These are phyloP conservation scores for Chromis chromis DNA, from an alignment of 2,797 vertebrate genomes.

Conservation along the genomic window DNA sequence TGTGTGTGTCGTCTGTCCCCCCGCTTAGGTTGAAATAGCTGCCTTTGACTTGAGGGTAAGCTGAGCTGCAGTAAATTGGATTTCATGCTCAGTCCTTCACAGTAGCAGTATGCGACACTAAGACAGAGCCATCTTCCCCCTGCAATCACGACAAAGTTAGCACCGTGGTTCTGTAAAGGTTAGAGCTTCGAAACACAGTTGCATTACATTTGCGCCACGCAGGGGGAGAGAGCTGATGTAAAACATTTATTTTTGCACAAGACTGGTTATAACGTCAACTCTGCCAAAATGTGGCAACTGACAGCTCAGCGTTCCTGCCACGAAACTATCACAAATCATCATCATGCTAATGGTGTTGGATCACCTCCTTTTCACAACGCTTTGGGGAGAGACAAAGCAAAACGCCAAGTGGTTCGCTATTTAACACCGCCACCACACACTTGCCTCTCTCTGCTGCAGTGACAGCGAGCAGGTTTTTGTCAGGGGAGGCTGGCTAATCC, in stretches of 20 bases:
- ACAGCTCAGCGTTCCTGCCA: slow-evolving; percentile 36
- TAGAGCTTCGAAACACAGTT: slow-evolving; percentile 31
- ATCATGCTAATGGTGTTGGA: slow-evolving; percentile 23
- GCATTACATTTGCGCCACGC: slow-evolving; percentile 9
- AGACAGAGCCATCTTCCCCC: slow-evolving; percentile 63
- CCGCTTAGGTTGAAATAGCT: slow-evolving; percentile 68
- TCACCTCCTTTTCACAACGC: slow-evolving; percentile 20
- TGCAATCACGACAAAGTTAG: slow-evolving; percentile 63
- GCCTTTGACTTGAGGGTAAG: slow-evolving; percentile 78
- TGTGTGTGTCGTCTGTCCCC: slow-evolving; percentile 45
- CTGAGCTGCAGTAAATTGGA: slow-evolving; percentile 81
- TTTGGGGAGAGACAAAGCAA: slow-evolving; percentile 26
- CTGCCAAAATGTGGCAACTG: slow-evolving; percentile 24
- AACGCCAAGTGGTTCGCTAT: slow-evolving; percentile 27
- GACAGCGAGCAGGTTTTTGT: slow-evolving; percentile 37
- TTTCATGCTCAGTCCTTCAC: slow-evolving; percentile 79
- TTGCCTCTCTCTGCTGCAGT: slow-evolving; percentile 47
- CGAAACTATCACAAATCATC: slow-evolving; percentile 34
- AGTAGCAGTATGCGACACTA: slow-evolving; percentile 71
- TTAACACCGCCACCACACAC: slow-evolving; percentile 31
- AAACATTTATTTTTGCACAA: slow-evolving; percentile 15
- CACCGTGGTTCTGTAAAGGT: slow-evolving; percentile 45
- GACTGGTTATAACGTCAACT: slow-evolving; percentile 15
- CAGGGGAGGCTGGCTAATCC: slow-evolving; percentile 55
- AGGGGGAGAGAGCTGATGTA: slow-evolving; percentile 5